phyloP scores from a whole-genome alignment of 92 coral and sea anemone species.

The Zoanthus solanderi region DNA sequence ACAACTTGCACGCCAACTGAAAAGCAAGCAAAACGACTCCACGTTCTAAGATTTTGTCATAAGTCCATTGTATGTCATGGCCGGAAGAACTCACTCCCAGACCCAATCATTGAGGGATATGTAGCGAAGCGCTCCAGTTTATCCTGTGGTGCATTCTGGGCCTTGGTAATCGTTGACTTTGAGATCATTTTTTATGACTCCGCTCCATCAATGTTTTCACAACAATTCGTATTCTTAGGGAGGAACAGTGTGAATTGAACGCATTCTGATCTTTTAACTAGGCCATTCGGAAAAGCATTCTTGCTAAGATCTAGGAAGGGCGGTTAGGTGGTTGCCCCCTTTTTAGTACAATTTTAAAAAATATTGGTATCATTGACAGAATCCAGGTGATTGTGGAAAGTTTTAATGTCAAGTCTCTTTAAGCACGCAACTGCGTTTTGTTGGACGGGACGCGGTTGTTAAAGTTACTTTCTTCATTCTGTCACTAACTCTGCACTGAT shows the following conservation, averaged over 20 bases:
- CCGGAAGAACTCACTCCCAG: neutral
- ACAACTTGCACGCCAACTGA: no score
- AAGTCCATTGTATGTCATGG: no score
- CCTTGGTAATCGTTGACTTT: neutral
- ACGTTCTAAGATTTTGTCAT: no score
- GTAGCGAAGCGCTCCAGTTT: neutral
- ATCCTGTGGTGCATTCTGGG: neutral
- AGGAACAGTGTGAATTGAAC: slow-evolving; percentile 48
- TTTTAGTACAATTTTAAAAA: slow-evolving; percentile 16
- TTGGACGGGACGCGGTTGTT: slow-evolving; percentile 35
- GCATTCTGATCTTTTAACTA: no score
- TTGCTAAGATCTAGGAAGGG: slow-evolving; percentile 44
- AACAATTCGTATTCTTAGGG: slow-evolving; percentile 24
- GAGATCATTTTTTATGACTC: neutral
- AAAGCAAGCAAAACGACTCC: no score
- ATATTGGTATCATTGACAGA: slow-evolving; percentile 18
- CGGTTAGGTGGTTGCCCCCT: neutral
- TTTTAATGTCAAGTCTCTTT: slow-evolving; percentile 13
- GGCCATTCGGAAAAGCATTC: slow-evolving; percentile 13
- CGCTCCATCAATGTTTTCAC: slow-evolving; percentile 20
- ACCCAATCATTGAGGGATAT: neutral
- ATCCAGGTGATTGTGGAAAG: slow-evolving; percentile 41
- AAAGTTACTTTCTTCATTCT: slow-evolving; percentile 11
- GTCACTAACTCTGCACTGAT: slow-evolving; percentile 42
- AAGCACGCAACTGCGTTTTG: slow-evolving; percentile 42